Evolutionary conservation across 2,888 invertebrate species (phyloP).

Genomic region (Blera fallax): DNA sequence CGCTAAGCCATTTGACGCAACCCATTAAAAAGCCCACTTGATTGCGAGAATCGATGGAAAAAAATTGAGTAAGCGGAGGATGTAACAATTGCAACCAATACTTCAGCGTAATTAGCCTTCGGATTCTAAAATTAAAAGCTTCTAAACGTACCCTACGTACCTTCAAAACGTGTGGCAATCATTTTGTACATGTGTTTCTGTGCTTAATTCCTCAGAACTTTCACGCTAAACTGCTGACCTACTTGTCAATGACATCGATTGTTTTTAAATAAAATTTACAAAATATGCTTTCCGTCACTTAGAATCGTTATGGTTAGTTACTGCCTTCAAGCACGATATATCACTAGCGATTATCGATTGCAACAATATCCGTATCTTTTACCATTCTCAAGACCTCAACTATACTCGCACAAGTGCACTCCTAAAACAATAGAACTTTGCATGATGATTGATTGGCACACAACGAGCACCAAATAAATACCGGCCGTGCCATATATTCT

Average conservation of each 20-base stretch:
- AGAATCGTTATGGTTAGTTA: conserved; percentile 40
- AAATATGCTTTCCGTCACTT: conserved; percentile 17
- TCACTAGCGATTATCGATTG: conserved; percentile 46
- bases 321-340: conserved; percentile 14
- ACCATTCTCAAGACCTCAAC: neutral
- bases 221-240: neutral
- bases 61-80: no score
- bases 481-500: neutral
- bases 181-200: no score
- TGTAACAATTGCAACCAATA: no score
- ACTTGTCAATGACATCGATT: conserved; percentile 10
- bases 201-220: neutral
- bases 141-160: no score
- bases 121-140: no score
- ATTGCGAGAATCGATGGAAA: no score
- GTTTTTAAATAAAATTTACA: neutral
- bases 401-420: conserved; percentile 34
- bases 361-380: conserved; percentile 39
- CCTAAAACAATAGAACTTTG: conserved; percentile 63
- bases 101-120: no score
- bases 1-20: no score
- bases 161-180: neutral
- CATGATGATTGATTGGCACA: conserved; percentile 70
- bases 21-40: no score
- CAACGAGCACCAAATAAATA: neutral